A percentile compares a stretch with the other conserved stretches of the same genome.
These are phyloP conservation scores for Ranitomeya variabilis DNA, from an alignment of 2,113 vertebrate genomes.

Conservation along the genomic window DNA sequence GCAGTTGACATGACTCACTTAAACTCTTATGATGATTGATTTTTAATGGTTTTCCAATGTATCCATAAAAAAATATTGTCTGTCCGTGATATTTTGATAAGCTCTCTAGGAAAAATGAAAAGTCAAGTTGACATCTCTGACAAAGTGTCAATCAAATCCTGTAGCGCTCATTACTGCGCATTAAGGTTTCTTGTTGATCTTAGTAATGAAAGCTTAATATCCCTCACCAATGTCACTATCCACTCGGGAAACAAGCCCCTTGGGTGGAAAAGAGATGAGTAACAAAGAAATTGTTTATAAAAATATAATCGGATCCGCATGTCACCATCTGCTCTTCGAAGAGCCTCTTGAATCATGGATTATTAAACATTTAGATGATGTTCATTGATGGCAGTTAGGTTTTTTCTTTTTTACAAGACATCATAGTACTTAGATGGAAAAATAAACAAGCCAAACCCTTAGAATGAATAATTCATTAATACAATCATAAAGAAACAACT, in stretches of 20 bases:
- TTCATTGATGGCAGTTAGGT: not conserved
- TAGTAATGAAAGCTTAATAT: not conserved
- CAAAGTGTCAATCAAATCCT: not conserved
- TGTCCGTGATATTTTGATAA: no score
- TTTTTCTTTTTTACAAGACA: not conserved
- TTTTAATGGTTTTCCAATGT: no score
- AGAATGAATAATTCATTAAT: constrained; percentile 3
- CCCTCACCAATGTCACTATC: not conserved
- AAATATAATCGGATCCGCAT: not conserved
- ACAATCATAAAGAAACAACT: not conserved
- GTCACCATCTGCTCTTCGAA: not conserved
- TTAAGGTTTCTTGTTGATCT: not conserved
- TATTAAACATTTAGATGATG: constrained; percentile 3
- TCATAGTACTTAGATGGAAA: not conserved
- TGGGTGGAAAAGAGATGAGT: not conserved
- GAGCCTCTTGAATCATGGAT: not conserved
- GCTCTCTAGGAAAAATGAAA: no score
- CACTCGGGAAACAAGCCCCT: not conserved
- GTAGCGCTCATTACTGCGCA: not conserved
- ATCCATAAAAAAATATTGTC: no score
- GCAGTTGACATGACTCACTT: no score
- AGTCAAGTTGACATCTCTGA: no score
- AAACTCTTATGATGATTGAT: no score
- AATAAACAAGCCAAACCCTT: not conserved
- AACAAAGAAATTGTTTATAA: not conserved